Conservation (phyloP, 2,888 invertebrate species). For the Acanthosepion pharaonis region DNA sequence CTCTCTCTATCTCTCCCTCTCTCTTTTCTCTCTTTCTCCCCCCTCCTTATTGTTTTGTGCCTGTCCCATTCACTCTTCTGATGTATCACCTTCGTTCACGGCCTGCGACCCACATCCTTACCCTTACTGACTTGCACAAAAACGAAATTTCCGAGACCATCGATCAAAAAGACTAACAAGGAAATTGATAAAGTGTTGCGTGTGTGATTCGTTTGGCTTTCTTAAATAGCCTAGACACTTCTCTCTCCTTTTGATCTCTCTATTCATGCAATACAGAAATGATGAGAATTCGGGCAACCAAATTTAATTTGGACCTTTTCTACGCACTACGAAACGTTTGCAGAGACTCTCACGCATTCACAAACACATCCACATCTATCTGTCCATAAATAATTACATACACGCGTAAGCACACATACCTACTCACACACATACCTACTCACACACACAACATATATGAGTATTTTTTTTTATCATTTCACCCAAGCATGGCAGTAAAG, state of each 20-base stretch:
- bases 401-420: no score
- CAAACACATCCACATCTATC: neutral
- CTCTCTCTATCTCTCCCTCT: neutral
- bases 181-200: conserved; percentile 20
- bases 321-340: neutral
- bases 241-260: neutral
- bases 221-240: neutral
- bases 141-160: conserved; percentile 8
- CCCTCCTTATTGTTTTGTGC: neutral
- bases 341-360: neutral
- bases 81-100: neutral
- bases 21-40: neutral
- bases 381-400: neutral
- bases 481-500: no score
- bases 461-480: no score
- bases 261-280: neutral
- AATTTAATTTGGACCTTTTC: neutral
- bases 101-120: conserved; percentile 9
- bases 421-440: no score
- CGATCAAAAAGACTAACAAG: conserved; percentile 33
- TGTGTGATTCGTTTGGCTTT: neutral
- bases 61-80: neutral
- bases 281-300: neutral
- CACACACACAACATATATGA: no score
- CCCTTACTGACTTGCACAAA: conserved; percentile 17